Evolutionary conservation across 1,140 invertebrate genomes (phyloP).

Genomic region (Berghia stephanieae): DNA sequence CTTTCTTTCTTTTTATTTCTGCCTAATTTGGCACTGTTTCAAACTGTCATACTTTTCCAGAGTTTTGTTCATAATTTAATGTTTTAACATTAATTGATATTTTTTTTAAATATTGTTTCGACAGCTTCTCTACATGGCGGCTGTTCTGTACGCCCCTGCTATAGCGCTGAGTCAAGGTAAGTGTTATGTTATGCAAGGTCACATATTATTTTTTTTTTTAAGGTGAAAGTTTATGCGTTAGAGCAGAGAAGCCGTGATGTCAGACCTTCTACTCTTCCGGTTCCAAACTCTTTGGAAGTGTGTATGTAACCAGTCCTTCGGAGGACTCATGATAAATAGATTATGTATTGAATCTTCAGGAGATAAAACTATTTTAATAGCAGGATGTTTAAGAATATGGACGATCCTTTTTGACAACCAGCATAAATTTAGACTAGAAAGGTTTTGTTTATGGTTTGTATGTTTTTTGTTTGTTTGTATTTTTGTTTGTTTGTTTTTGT

Average conservation of each 20-base stretch:
- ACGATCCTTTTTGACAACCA: background rate
- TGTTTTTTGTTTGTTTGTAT: too few relatives aligned
- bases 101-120: too few relatives aligned
- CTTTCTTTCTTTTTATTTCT: too few relatives aligned
- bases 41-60: too few relatives aligned
- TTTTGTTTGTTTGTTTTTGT: background rate
- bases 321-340: background rate
- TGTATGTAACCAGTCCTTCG: too few relatives aligned
- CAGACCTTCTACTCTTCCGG: too few relatives aligned
- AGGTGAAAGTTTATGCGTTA: background rate
- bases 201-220: background rate
- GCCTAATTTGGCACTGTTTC: too few relatives aligned
- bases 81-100: too few relatives aligned
- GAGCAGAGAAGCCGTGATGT: too few relatives aligned
- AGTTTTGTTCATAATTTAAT: too few relatives aligned
- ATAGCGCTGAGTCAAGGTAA: constrained; percentile 87
- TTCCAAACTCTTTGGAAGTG: too few relatives aligned
- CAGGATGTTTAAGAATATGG: background rate
- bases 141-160: constrained; percentile 92
- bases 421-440: background rate
- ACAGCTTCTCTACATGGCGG: constrained; percentile 87
- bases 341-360: background rate
- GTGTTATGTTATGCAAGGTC: background rate
- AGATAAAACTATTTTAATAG: background rate
- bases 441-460: too few relatives aligned